phyloP scores from a whole-genome alignment of 2,888 invertebrate genomes.

The Caenorhabditis sulstoni region DNA sequence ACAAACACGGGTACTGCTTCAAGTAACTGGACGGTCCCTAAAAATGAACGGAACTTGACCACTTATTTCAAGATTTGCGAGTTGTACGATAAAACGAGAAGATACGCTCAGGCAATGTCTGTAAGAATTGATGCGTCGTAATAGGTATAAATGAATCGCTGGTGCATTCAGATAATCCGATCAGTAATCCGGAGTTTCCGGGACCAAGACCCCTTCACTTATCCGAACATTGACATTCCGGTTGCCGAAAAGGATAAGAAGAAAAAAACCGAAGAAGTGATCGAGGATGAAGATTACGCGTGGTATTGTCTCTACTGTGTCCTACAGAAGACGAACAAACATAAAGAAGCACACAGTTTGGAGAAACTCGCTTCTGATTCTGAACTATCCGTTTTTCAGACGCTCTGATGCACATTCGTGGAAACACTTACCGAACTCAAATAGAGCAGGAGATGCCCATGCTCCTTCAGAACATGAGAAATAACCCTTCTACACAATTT shows the following conservation, averaged over 20 bases:
- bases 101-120: slow-evolving; percentile 32
- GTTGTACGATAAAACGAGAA: slow-evolving; percentile 32
- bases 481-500: no score
- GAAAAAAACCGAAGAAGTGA: not conserved
- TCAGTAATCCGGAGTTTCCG: slow-evolving; percentile 21
- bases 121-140: not conserved
- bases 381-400: slow-evolving; percentile 3
- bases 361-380: not conserved
- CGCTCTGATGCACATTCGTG: slow-evolving; percentile 19
- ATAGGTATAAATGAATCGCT: not conserved
- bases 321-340: slow-evolving; percentile 27
- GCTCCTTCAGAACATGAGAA: no score
- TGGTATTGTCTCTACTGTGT: slow-evolving; percentile 22
- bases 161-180: slow-evolving; percentile 11
- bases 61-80: slow-evolving; percentile 7
- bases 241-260: not conserved
- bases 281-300: slow-evolving; percentile 11
- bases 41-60: not conserved
- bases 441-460: no score
- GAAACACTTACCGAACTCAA: not conserved
- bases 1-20: slow-evolving; percentile 27
- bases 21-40: slow-evolving; percentile 1
- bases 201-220: slow-evolving; percentile 7
- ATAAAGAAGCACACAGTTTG: slow-evolving; percentile 28
- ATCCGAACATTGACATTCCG: not conserved